These are phyloP conservation scores for Aricia agestis DNA, from an alignment of 1,140 invertebrate species.

Conservation along the genomic window DNA sequence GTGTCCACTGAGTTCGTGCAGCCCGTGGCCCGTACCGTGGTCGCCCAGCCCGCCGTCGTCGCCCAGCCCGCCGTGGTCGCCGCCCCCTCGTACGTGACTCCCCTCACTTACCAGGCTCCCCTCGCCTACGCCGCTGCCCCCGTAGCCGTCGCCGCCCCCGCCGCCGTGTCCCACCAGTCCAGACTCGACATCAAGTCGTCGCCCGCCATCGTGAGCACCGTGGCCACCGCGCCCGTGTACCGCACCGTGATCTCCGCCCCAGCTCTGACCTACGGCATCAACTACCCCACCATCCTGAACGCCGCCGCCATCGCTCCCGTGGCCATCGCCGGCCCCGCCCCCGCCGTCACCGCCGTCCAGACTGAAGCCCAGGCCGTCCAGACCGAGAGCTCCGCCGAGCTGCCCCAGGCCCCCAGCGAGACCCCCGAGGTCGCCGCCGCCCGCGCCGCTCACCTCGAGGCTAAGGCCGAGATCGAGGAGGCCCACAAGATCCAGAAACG, in stretches of 20 bases:
- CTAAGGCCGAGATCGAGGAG: constrained; percentile 47
- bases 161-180: constrained; percentile 51
- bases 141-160: constrained; percentile 25
- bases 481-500: constrained; percentile 57
- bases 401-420: constrained; percentile 48
- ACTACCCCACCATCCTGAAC: constrained; percentile 18
- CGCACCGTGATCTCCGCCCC: constrained; percentile 32
- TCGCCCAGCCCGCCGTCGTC: constrained; percentile 30
- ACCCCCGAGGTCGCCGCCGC: constrained; percentile 71
- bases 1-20: constrained; percentile 36
- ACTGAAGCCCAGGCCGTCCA: constrained; percentile 20
- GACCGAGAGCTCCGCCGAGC: constrained; percentile 19
- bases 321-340: constrained; percentile 22
- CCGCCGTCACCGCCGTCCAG: constrained; percentile 19
- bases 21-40: constrained; percentile 33
- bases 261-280: constrained; percentile 34
- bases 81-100: not conserved
- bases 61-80: constrained; percentile 27
- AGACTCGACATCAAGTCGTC: constrained; percentile 56
- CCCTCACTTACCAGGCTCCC: constrained; percentile 14
- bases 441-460: constrained; percentile 63
- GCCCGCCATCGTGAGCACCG: constrained; percentile 47
- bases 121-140: constrained; percentile 29
- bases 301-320: constrained; percentile 36
- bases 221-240: constrained; percentile 37